Percentiles rank a stretch among this genome's conserved stretches.
Evolutionary conservation across 2,888 invertebrate species (phyloP).

Genomic region (Sepiola atlantica): DNA sequence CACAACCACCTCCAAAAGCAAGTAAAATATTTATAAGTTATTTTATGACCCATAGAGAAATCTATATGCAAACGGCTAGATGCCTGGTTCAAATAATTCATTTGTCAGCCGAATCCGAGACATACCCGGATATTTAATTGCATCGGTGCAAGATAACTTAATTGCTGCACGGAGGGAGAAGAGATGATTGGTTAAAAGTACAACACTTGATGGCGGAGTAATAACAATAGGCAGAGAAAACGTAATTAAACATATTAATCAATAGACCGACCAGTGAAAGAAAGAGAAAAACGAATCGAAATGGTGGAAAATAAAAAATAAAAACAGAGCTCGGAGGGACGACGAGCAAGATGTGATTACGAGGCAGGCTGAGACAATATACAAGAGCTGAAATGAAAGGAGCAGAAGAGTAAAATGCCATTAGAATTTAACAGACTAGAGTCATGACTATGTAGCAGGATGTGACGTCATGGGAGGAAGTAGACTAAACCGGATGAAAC

Average conservation of each 20-base stretch:
- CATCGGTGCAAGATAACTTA: background rate
- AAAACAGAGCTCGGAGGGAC: too few relatives aligned
- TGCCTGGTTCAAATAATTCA: background rate
- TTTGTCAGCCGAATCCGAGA: background rate
- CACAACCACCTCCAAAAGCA: background rate
- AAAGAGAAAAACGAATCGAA: background rate
- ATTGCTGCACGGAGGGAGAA: background rate
- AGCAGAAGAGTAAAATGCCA: too few relatives aligned
- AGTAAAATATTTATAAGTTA: background rate
- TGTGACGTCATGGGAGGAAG: too few relatives aligned
- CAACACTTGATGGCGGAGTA: background rate
- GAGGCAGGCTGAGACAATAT: too few relatives aligned
- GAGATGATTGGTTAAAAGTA: background rate
- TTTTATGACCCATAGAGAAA: background rate
- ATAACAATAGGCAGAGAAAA: background rate
- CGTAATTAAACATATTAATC: constrained; percentile 1
- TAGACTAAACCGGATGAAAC: too few relatives aligned
- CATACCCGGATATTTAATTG: background rate
- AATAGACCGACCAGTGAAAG: background rate
- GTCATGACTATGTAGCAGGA: too few relatives aligned
- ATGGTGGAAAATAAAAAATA: too few relatives aligned
- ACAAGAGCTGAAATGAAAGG: too few relatives aligned
- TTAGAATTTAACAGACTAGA: too few relatives aligned
- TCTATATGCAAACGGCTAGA: background rate
- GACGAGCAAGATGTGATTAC: too few relatives aligned